Evolutionary conservation across 2,888 invertebrate species (phyloP), one percentile per base, ranked within the genome.

Genomic region (Melangyna quadrimaculata): DNA sequence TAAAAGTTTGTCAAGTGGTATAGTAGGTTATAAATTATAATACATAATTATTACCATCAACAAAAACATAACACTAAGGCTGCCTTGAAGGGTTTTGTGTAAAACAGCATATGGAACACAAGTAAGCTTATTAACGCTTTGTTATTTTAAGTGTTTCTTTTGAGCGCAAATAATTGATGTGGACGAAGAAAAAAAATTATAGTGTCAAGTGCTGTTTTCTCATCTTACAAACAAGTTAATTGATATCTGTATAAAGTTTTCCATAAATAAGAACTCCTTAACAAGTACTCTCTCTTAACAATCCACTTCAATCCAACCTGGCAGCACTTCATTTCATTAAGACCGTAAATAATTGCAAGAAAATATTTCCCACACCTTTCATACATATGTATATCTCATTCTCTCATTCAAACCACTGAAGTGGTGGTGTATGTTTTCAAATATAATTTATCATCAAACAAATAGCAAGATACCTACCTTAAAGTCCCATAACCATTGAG

Each of bases 351-450:
- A 70, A 51, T 51, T 51, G 10, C 37, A 61, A 19, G 40, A 51
- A 51, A n/a, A 61, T 40, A 24, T 22, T 35, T 22, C 8, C n/a
- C 40, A 4, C 63, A n/a, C n/a, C n/a, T n/a, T n/a, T n/a, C n/a
- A n/a, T n/a, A n/a, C n/a, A n/a, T n/a, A n/a, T n/a, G n/a, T n/a
- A n/a, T n/a, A n/a, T 9, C 10, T 19, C 40, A 2, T 2, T 12
- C 9, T 32, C 51, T 5, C 27, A 51, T 24, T 29, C 17, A 12
- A 12, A 55, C 55, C 69, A 19, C 24, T 70, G n/a, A 55, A 73
- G 53, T 75, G 69, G 61, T 53, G 53, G 19, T 51, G 63, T 75
- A 69, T 37, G 57, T 75, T 80, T 80, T 70, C 80, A 75, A 75
- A 75, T 69, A 55, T 69, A 65, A 80, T 70, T 80, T 70, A 75